Evolutionary conservation across 2,113 vertebrate genomes (phyloP).

Genomic region (Helogale parvula): DNA sequence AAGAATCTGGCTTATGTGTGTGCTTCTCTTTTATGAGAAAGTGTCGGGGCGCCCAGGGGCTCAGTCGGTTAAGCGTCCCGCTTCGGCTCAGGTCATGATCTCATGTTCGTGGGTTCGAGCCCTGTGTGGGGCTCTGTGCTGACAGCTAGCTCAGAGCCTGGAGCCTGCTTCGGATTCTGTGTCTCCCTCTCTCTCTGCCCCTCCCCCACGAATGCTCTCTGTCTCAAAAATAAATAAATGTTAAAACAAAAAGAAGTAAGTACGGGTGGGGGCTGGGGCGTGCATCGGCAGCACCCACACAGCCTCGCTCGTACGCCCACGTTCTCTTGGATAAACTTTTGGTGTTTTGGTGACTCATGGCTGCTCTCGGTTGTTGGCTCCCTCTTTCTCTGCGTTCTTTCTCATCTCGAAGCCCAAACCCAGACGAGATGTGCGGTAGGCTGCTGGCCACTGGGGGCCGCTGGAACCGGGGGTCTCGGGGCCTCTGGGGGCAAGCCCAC

Average conservation of each 20-base stretch:
- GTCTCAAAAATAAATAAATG: not conserved
- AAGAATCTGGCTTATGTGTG: not conserved
- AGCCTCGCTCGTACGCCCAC: fast-evolving
- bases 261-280: not conserved
- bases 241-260: not conserved
- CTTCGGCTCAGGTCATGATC: not conserved
- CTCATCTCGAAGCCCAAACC: not conserved
- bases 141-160: not conserved
- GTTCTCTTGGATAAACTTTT: not conserved
- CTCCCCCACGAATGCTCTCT: not conserved
- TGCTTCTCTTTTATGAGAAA: not conserved
- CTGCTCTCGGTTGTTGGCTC: not conserved
- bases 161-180: not conserved
- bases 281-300: no score
- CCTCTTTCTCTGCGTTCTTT: not conserved
- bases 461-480: not conserved
- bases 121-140: not conserved
- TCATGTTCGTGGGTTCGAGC: not conserved
- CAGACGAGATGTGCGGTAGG: fast-evolving
- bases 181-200: not conserved
- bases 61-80: not conserved
- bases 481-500: no score
- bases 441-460: not conserved
- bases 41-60: not conserved
- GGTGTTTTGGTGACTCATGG: not conserved